phyloP scores from a whole-genome alignment of 1,140 invertebrate species.

The Diuraphis noxia region DNA sequence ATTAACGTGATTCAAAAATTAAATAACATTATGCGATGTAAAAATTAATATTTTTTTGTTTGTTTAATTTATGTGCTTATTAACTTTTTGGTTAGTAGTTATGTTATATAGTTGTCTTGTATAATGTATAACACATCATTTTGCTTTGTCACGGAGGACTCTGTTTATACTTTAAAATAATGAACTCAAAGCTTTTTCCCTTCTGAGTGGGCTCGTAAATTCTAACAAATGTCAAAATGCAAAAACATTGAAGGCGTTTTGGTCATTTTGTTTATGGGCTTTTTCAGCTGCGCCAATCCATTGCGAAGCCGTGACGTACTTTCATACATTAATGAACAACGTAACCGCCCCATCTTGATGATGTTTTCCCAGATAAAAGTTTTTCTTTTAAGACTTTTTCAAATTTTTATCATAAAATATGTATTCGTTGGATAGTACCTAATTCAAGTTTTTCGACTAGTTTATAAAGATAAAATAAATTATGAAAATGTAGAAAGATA shows the following conservation, averaged over 20 bases:
- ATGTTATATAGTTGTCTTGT: background rate
- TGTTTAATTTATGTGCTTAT: background rate
- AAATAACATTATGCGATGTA: background rate
- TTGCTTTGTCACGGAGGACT: slow-evolving; percentile 15
- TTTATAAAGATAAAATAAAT: background rate
- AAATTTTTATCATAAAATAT: background rate
- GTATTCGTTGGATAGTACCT: background rate
- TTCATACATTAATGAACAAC: background rate
- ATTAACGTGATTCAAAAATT: background rate
- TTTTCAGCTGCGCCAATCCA: slow-evolving; percentile 1
- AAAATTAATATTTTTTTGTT: background rate
- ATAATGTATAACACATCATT: slow-evolving; percentile 24
- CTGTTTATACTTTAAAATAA: slow-evolving; percentile 32
- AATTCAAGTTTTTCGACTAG: background rate
- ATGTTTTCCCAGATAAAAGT: slow-evolving; percentile 18
- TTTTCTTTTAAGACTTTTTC: background rate
- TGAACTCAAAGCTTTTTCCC: background rate
- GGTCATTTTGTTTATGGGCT: slow-evolving; percentile 43
- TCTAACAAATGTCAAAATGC: slow-evolving; percentile 14
- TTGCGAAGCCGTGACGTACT: background rate
- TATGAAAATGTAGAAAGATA: background rate
- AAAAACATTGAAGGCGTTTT: slow-evolving; percentile 29
- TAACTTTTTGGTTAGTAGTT: background rate
- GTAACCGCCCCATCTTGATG: background rate
- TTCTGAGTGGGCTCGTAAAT: slow-evolving; percentile 38